A percentile compares a stretch with the other conserved stretches of the same genome.
Evolutionary conservation across 2,888 invertebrate species (phyloP).

Genomic region (Sphecodes monilicornis): DNA sequence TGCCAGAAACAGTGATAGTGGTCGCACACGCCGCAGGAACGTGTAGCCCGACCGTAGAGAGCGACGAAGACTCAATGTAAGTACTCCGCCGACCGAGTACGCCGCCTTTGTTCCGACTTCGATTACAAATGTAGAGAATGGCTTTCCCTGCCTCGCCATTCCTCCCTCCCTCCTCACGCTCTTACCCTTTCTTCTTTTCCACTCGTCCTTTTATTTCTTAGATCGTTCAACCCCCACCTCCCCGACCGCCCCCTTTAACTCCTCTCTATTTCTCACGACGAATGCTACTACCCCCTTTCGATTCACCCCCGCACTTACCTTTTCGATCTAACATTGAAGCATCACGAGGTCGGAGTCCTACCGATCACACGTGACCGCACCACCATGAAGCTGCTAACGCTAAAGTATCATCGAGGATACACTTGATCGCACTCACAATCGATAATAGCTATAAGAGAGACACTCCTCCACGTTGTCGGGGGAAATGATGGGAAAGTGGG

Average conservation of each 20-base stretch:
- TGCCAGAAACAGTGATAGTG: constrained; percentile 57
- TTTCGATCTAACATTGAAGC: constrained; percentile 43
- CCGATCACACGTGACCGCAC: constrained; percentile 25
- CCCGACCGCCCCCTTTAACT: not conserved
- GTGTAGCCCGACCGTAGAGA: constrained; percentile 45
- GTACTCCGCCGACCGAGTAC: constrained; percentile 52
- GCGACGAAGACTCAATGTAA: constrained; percentile 58
- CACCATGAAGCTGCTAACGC: constrained; percentile 19
- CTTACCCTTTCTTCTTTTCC: constrained; percentile 35
- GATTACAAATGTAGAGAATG: constrained; percentile 77
- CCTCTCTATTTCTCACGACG: constrained; percentile 18
- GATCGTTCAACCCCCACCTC: constrained; percentile 39
- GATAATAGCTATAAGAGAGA: constrained; percentile 53
- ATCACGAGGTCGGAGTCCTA: constrained; percentile 50
- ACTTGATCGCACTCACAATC: constrained; percentile 45
- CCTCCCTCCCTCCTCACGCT: constrained; percentile 29
- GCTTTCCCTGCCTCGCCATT: constrained; percentile 56
- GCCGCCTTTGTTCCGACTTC: constrained; percentile 77
- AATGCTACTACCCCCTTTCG: constrained; percentile 4
- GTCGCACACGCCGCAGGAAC: constrained; percentile 55
- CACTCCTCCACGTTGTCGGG: constrained; percentile 35
- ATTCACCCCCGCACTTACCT: constrained; percentile 27
- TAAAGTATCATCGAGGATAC: constrained; percentile 31
- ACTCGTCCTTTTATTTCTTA: constrained; percentile 37
- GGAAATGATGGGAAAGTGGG: constrained; percentile 41